Evolutionary conservation across 2,797 vertebrate species (phyloP), one percentile per base, ranked within the genome.

Genomic region (Centropyge bicolor): DNA sequence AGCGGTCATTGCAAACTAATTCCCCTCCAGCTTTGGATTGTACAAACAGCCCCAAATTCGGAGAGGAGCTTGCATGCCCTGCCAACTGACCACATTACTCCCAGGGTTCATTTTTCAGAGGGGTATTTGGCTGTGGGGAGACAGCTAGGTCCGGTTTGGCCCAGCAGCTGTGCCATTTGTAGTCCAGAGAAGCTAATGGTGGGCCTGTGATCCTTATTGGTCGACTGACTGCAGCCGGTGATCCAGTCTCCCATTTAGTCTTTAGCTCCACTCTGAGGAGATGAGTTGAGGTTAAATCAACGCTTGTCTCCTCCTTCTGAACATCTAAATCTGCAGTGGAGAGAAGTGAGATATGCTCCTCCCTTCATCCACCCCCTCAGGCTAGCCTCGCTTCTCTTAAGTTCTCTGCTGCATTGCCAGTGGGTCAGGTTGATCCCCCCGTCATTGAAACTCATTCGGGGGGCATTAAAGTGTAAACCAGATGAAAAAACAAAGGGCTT

Each of bases 401-500:
- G 89, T 93, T 93, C 89, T 88, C 84, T 84, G 69, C 90, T 88
- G 90, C 92, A 78, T 84, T 94, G 91, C 94, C 93, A 94, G 95
- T 95, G 96, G 96, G 96, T 97, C 97, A 96, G 95, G 95, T 96
- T 96, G 96, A 96, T 96, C 95, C 95, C 94, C 94, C 95, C 92
- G 91, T 97, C 94, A 95, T 95, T 96, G 96, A 96, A 97, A 97
- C 97, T 97, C 96, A 98, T 97, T 97, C 95, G 93, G 96, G 91
- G 96, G 95, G 97, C 97, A 97, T 98, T 98, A 98, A 97, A 97
- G 97, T 98, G 97, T 99, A 99, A 99, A 99, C 96, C 97, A 96
- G 96, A 97, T 97, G 97, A 96, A 97, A 97, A 98, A 98, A 98
- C 97, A 98, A 98, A 98, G 96, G 96, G 97, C 97, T 98, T 98